These are phyloP conservation scores for Wasmannia auropunctata DNA, from an alignment of 1,140 invertebrate species.

Conservation along the genomic window DNA sequence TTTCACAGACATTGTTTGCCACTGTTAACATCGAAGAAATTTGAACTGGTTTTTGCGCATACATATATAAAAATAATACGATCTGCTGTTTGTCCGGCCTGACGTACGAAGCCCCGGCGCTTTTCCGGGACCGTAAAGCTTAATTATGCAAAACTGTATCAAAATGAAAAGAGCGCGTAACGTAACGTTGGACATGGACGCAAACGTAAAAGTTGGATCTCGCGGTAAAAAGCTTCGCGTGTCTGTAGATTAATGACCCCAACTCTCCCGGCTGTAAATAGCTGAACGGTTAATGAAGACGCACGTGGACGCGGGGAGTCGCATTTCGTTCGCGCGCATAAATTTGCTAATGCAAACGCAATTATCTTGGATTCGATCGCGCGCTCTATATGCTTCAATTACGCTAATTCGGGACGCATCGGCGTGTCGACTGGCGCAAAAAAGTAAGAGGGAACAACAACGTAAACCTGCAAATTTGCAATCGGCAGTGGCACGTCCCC, in stretches of 20 bases:
- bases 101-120: neutral
- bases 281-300: constrained; percentile 35
- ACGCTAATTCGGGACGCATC: constrained; percentile 60
- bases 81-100: neutral
- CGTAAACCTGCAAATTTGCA: constrained; percentile 62
- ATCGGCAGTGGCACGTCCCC: constrained; percentile 3
- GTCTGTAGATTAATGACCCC: constrained; percentile 28
- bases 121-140: neutral
- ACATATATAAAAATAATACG: constrained; percentile 23
- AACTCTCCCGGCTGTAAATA: constrained; percentile 23
- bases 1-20: constrained; percentile 37
- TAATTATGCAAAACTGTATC: constrained; percentile 21
- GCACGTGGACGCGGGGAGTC: constrained; percentile 2
- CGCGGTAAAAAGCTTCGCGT: constrained; percentile 35
- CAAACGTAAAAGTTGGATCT: constrained; percentile 6
- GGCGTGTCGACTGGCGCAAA: neutral
- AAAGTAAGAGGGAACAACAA: neutral
- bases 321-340: constrained; percentile 49
- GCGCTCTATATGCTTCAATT: constrained; percentile 55
- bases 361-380: constrained; percentile 49
- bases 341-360: constrained; percentile 45
- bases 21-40: constrained; percentile 36
- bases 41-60: constrained; percentile 20
- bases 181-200: neutral
- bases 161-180: neutral